These are phyloP conservation scores for Tipula confusa DNA, from an alignment of 2,888 invertebrate genomes.

Conservation along the genomic window DNA sequence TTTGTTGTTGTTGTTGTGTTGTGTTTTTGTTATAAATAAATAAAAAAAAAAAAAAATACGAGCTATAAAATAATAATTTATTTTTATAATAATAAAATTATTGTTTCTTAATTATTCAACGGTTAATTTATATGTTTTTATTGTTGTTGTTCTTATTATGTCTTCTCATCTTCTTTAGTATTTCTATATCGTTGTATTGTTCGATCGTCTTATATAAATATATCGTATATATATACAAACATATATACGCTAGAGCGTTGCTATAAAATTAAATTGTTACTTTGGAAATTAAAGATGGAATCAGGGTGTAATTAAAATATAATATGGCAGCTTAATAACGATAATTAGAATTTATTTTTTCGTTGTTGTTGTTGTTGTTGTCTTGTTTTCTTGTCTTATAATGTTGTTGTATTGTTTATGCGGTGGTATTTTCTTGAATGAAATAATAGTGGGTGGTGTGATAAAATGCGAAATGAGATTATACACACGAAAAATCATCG, in stretches of 20 bases:
- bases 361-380: not conserved
- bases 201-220: not conserved
- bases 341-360: not conserved
- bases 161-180: not conserved
- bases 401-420: not conserved
- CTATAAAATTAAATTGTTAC: slow-evolving; percentile 25
- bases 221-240: too few species aligned
- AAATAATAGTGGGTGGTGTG: not conserved
- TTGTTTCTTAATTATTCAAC: slow-evolving; percentile 25
- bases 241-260: not conserved
- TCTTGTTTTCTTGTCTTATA: not conserved
- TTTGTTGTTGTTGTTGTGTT: too few species aligned
- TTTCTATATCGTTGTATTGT: not conserved
- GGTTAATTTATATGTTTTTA: slow-evolving; percentile 3
- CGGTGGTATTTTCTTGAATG: not conserved
- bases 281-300: slow-evolving; percentile 25
- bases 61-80: slow-evolving; percentile 20
- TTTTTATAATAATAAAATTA: slow-evolving; percentile 25
- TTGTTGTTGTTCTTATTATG: not conserved
- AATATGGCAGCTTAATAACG: slow-evolving; percentile 25
- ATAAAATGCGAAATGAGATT: too few species aligned
- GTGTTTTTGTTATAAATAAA: not conserved
- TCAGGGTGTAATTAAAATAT: slow-evolving; percentile 25
- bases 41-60: not conserved
- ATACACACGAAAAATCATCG: too few species aligned